Evolutionary conservation across 2,888 invertebrate species (phyloP).

Genomic region (Catocala sponsa): DNA sequence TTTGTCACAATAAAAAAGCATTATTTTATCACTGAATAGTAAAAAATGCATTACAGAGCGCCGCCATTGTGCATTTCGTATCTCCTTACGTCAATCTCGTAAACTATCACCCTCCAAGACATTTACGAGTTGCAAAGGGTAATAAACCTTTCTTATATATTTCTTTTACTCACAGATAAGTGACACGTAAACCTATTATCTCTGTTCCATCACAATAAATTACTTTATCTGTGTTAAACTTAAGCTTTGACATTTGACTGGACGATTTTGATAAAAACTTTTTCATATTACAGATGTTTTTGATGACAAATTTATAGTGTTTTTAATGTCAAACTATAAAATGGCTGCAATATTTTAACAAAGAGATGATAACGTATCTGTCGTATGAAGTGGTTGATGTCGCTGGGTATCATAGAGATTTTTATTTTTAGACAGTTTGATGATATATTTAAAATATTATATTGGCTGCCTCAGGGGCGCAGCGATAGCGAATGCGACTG

Average conservation of each 20-base stretch:
- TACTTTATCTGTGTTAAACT: constrained; percentile 20
- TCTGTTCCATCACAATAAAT: constrained; percentile 18
- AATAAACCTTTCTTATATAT: constrained; percentile 12
- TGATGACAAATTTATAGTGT: constrained; percentile 11
- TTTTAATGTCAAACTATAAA: neutral
- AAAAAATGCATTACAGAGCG: no score
- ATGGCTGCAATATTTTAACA: neutral
- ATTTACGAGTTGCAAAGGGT: constrained; percentile 13
- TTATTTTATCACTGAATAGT: no score
- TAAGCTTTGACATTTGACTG: constrained; percentile 17
- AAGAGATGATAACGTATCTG: no score
- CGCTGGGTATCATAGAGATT: no score
- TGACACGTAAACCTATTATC: constrained; percentile 7
- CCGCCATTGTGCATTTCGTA: neutral
- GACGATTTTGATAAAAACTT: constrained; percentile 12
- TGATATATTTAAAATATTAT: no score
- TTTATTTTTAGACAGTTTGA: no score
- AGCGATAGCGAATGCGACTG: no score
- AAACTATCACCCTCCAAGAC: constrained; percentile 7
- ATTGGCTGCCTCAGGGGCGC: no score
- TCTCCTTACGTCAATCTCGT: constrained; percentile 1
- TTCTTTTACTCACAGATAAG: constrained; percentile 15
- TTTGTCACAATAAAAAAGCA: no score
- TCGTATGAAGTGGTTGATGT: no score
- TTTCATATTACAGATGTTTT: neutral